These are phyloP conservation scores for Mayetiola destructor DNA, from an alignment of 2,888 invertebrate genomes.

Conservation along the genomic window DNA sequence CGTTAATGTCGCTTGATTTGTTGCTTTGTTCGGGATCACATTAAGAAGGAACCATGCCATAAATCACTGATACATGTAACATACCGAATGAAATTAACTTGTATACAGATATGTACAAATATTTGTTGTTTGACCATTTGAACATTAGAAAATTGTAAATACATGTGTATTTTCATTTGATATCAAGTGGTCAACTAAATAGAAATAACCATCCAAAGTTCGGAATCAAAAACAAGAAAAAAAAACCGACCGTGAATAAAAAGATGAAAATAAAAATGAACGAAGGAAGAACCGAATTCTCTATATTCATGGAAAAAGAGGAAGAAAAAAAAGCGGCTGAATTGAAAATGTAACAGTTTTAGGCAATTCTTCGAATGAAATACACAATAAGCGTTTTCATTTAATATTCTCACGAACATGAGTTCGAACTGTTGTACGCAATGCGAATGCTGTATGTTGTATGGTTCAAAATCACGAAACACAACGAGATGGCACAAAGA, in stretches of 20 bases:
- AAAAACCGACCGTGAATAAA: background rate
- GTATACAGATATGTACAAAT: background rate
- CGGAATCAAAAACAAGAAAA: background rate
- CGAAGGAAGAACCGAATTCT: too few species aligned
- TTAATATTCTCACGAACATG: too few species aligned
- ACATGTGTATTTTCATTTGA: constrained; percentile 7
- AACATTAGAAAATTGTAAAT: too few species aligned
- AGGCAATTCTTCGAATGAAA: too few species aligned
- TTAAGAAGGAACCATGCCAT: background rate
- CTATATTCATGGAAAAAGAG: too few species aligned
- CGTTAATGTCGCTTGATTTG: constrained; percentile 1
- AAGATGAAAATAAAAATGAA: constrained; percentile 1
- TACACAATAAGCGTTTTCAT: constrained; percentile 2
- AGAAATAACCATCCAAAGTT: background rate
- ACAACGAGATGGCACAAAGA: too few species aligned
- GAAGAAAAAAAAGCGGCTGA: too few species aligned
- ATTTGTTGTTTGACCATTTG: constrained; percentile 1
- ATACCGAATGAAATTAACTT: constrained; percentile 1
- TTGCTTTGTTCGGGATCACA: background rate
- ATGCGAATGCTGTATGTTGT: too few species aligned
- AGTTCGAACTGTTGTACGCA: too few species aligned
- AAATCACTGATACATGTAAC: constrained; percentile 4
- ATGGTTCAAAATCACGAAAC: too few species aligned
- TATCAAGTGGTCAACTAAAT: background rate
- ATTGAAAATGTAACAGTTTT: too few species aligned